Evolutionary conservation across 2,888 invertebrate species (phyloP), one percentile per base, ranked within the genome.

Genomic region (Mythimna pallens): DNA sequence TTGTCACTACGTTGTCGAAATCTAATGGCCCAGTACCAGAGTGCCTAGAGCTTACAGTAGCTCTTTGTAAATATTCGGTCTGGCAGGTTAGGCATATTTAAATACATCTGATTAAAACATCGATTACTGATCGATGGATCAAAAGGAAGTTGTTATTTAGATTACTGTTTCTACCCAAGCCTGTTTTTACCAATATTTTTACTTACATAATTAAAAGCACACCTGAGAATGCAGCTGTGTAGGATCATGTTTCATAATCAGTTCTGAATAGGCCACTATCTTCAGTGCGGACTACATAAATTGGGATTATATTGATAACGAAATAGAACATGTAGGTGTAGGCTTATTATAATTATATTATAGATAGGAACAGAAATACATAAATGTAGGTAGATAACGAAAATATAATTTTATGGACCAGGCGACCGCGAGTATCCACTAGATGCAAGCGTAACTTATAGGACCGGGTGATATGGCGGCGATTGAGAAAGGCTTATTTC

Each of bases 251-350:
- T 12, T 40, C 17, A n/a, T 52, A 65, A 73, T 22, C 1, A 57
- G n/a, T 36, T 20, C 1, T 17, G 17, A 58, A 34, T 22, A 73
- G 12, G 43, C 22, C 25, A 20, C 6, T 65, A 22, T 30, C 30
- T 62, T 73, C 30, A 59, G 34, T 9, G 12, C 7, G 64, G 55
- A 58, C 75, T 59, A 67, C 12, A 17, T 66, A 52, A 57, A 73
- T 58, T 12, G 6, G 40, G 75, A 52, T 73, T 74, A 65, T 66
- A 52, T 43, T 54, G 52, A 67, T 75, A 61, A 69, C 20, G 17
- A 47, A 30, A n/a, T 52, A 30, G 12, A 36, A n/a, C 14, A 59
- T 34, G 7, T 75, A 10, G 52, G 43, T 67, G 7, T 75, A 14
- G 52, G 43, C 61, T 67, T 59, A 47, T 54, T 73, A 7, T 30